phyloP scores from a whole-genome alignment of 1,140 invertebrate genomes.

The Paraescarpia echinospica region DNA sequence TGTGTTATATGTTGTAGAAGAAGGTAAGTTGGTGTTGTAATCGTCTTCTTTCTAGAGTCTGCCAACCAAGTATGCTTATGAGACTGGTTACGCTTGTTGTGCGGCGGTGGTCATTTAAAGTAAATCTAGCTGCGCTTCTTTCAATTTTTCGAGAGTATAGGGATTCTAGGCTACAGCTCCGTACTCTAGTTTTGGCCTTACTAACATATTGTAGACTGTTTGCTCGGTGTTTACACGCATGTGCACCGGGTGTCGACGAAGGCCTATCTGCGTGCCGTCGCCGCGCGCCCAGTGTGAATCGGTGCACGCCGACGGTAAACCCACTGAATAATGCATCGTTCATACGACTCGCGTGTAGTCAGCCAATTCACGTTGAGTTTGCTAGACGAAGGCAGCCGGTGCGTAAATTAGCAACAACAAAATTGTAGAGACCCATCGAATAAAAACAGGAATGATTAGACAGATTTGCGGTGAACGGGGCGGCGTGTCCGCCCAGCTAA shows the following conservation, averaged over 20 bases:
- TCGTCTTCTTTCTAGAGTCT: no score
- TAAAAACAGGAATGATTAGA: slow-evolving; percentile 1
- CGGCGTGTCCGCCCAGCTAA: neutral
- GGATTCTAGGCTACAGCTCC: no score
- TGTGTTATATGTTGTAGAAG: no score
- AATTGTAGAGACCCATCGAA: neutral
- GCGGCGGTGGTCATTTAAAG: no score
- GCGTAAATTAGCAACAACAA: neutral
- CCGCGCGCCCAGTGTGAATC: neutral
- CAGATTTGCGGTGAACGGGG: slow-evolving; percentile 3
- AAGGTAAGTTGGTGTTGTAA: no score
- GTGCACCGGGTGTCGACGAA: neutral
- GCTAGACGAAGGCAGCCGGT: neutral
- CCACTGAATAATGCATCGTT: neutral
- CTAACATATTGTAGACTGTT: no score
- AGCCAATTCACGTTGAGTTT: neutral
- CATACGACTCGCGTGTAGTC: neutral
- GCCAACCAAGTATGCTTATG: no score
- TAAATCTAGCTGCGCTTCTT: no score
- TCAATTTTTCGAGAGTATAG: no score
- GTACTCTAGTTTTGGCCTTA: no score
- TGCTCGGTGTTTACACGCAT: neutral
- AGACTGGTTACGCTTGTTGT: no score
- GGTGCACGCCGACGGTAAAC: neutral
- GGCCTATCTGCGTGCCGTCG: neutral